These are phyloP conservation scores for Hydropotes inermis DNA, from an alignment of 2,113 vertebrate genomes.

Conservation along the genomic window DNA sequence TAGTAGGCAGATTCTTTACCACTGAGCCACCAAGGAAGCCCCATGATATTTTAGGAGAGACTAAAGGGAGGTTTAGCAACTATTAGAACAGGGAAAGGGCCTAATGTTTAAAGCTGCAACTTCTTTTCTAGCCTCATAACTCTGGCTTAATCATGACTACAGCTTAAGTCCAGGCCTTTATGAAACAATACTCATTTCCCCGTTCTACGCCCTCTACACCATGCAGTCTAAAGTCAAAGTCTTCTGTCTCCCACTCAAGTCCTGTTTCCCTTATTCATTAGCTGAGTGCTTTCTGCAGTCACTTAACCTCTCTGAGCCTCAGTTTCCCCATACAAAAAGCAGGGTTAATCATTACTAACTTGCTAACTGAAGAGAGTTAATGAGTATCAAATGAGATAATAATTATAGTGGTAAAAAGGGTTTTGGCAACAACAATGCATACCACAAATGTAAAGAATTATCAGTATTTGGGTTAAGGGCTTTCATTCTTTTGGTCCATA, in stretches of 20 bases:
- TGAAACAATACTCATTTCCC: neutral
- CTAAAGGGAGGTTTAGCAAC: neutral
- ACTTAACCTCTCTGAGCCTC: neutral
- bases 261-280: neutral
- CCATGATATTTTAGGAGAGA: neutral
- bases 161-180: neutral
- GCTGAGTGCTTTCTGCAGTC: conserved; percentile 25
- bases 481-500: neutral
- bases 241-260: neutral
- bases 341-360: neutral
- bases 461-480: neutral
- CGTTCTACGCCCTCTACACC: neutral
- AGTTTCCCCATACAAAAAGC: neutral
- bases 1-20: neutral
- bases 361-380: conserved; percentile 12
- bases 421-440: conserved; percentile 23
- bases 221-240: neutral
- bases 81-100: neutral
- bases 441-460: conserved; percentile 18
- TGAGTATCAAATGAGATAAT: conserved; percentile 19
- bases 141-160: neutral
- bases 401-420: neutral
- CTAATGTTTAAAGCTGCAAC: neutral
- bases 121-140: conserved; percentile 32
- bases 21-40: neutral